phyloP scores from a whole-genome alignment of 2,797 vertebrate genomes.

The Argya squamiceps region DNA sequence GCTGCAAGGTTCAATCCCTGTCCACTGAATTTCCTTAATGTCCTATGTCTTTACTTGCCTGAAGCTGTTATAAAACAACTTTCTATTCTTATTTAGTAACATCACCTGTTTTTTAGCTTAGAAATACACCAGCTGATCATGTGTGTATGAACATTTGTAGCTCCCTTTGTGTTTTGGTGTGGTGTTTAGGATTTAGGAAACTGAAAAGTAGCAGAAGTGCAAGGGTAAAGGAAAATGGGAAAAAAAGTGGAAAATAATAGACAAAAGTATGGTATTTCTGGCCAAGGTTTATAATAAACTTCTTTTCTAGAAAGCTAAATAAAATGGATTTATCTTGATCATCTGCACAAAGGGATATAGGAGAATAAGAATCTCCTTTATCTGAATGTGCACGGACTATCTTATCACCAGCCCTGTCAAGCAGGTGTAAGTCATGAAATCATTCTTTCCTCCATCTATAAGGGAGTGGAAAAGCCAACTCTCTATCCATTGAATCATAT shows the following conservation, averaged over 20 bases:
- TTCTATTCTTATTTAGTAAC: constrained; percentile 33
- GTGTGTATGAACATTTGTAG: neutral
- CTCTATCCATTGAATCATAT: accelerated
- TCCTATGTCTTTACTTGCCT: neutral
- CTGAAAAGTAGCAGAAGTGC: neutral
- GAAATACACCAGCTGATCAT: neutral
- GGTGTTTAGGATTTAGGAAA: neutral
- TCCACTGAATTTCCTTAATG: constrained; percentile 32
- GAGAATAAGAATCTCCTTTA: neutral
- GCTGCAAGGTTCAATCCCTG: constrained; percentile 34
- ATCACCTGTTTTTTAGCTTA: constrained; percentile 18
- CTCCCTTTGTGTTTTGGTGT: neutral
- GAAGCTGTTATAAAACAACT: neutral
- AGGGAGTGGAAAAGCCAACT: neutral
- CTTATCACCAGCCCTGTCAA: neutral
- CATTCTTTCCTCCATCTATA: neutral
- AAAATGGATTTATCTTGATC: neutral
- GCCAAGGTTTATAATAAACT: neutral
- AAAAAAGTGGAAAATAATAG: neutral
- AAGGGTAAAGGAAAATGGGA: neutral
- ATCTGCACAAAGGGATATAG: neutral
- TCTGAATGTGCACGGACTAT: neutral
- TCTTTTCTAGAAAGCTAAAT: neutral
- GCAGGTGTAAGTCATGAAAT: neutral
- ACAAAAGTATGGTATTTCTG: neutral